Base-by-base conservation (phyloP, 2,888 invertebrate species). In the Nomada ruficornis region DNA sequence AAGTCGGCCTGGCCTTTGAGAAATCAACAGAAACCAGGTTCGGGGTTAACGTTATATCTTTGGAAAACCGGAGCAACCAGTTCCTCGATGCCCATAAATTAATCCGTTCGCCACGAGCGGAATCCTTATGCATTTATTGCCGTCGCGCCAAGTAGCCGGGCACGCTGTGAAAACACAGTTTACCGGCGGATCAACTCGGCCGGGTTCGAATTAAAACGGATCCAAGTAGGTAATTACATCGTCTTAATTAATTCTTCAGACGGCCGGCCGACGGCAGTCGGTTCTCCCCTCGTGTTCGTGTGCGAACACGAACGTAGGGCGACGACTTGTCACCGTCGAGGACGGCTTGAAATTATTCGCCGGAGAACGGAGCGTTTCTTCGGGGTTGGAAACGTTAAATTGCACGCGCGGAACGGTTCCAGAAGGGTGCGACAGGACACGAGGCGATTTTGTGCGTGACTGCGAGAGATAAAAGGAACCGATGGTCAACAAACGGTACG, bases 201-300 rank as follows among this genome's bases (percentile, higher is more conserved):
- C 76, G 69, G 77, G 72, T 86, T 84, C 64, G 78, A 85, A 87
- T 87, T 89, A 85, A 87, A 89, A 79, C 80, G 71, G 84, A 80
- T 80, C 82, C 75, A 82, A 80, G 80, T 82, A 83, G 82, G 79
- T 85, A 87, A 89, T 87, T 84, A 86, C 82, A 84, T 83, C 81
- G 72, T 72, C 63, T 84, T 88, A 89, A 90, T 90, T 88, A 90
- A 89, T 89, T 84, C 72, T 75, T 77, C 77, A 81, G 47, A 63
- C 57, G 36, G 73, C 47, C 65, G 63, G 18, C 47, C 18, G 26
- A n/a, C 23, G 23, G 63, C 23, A 23, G 47, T 7, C 47, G 9
- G 63, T 20, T 20, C 62, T 11, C 23, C n/a, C 20, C n/a, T n/a
- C 57, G 47, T n/a, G 18, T 36, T 20, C 11, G 26, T 44, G 36